Evolutionary conservation across 1,140 invertebrate species (phyloP), one percentile per base, ranked within the genome.

Genomic region (Polyergus mexicanus): DNA sequence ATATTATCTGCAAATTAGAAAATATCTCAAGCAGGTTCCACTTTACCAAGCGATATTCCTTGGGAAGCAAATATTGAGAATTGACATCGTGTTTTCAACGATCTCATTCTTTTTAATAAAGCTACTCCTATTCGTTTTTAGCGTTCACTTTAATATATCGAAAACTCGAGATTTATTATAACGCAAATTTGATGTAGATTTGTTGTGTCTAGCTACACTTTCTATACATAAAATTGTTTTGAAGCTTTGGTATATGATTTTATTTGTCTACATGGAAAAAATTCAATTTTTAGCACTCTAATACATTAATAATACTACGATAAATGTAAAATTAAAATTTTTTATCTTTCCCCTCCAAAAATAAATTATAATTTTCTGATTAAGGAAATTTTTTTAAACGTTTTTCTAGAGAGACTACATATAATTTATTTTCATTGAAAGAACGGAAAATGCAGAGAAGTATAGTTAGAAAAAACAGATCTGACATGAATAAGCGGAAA

Each of bases 1-100:
- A 74, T 83, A 83, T 83, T 68, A 22, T 81, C 78, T 69, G 78
- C 78, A 66, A 25, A 72, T 81, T 83, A 83, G 78, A 71, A 60
- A 44, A 71, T 41, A 83, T 72, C 66, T 81, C 66, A 47, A 41
- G 78, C 68, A 72, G 78, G 72, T 72, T 32, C 60, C 35, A 66
- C 66, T 83, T 38, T 72, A 54, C 78, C 13, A 32, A 19, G 25
- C 68, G 54, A 58, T 25, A 54, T 28, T 66, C 25, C 78, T 41
- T 58, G 78, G 38, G 32, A 60, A 71, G 51, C 65, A 58, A 71
- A 47, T 25, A 13, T 58, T 60, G 54, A 83, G 25, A 72, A 32
- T 8, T 60, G 56, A 72, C 2, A 28, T 83, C 54, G 68, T 54
- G 19, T 83, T 81, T 72, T 83, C 44, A 44, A 54, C 54, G 66